Conservation (phyloP, 2,888 invertebrate genomes). For the Caradrina clavipalpis region DNA sequence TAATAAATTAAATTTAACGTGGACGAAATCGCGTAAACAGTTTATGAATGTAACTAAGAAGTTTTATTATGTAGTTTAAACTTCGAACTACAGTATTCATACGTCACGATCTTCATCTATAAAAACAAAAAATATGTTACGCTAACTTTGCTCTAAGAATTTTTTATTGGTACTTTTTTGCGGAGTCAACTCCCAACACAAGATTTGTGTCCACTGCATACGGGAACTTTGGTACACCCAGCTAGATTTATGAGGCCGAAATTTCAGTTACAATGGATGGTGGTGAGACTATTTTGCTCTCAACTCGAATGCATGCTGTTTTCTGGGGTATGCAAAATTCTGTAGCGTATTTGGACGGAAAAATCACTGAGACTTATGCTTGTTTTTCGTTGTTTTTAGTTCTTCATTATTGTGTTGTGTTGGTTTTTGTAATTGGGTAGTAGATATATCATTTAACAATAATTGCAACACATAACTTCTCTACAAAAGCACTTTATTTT, state of each 20-base stretch:
- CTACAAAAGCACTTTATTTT: no score
- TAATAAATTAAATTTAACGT: no score
- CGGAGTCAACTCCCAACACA: slow-evolving; percentile 49
- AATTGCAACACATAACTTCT: no score
- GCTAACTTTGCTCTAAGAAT: slow-evolving; percentile 40
- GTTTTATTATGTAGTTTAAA: background rate
- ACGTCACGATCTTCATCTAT: slow-evolving; percentile 14
- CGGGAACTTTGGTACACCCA: slow-evolving; percentile 62
- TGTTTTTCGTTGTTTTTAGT: slow-evolving; percentile 4
- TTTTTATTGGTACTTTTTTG: slow-evolving; percentile 61
- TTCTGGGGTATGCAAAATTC: slow-evolving; percentile 41
- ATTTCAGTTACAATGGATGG: slow-evolving; percentile 66
- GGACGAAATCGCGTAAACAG: no score
- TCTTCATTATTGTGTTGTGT: slow-evolving; percentile 1
- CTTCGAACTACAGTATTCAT: background rate
- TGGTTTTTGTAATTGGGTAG: slow-evolving; percentile 3
- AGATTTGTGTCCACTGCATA: slow-evolving; percentile 67
- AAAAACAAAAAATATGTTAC: slow-evolving; percentile 22
- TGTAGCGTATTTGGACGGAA: slow-evolving; percentile 28
- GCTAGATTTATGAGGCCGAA: slow-evolving; percentile 63
- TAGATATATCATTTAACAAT: no score
- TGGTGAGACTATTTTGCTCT: slow-evolving; percentile 60
- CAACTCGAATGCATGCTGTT: slow-evolving; percentile 54
- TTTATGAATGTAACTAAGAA: background rate
- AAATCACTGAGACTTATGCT: slow-evolving; percentile 16